Evolutionary conservation across 2,797 vertebrate species (phyloP).

Genomic region (Bovichtus diacanthus): DNA sequence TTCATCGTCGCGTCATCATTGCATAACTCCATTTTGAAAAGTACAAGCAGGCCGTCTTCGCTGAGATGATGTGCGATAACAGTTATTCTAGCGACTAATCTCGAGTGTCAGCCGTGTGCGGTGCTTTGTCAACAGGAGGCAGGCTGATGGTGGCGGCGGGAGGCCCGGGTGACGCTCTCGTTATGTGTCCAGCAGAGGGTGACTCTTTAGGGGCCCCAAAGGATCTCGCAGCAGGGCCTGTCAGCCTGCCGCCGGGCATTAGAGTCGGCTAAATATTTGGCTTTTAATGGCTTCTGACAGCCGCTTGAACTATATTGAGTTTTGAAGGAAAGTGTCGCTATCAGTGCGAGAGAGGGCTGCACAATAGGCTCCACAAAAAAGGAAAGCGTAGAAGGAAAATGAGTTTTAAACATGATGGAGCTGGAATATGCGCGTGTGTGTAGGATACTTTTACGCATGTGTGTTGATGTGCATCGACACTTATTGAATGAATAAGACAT

Average conservation of each 20-base stretch:
- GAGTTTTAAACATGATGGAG: background rate
- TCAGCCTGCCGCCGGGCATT: constrained; percentile 48
- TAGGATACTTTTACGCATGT: no score
- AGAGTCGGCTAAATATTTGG: constrained; percentile 15
- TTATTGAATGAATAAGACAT: no score
- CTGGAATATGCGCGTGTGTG: background rate
- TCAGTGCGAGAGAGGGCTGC: background rate
- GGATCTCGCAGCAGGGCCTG: constrained; percentile 39
- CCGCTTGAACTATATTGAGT: constrained; percentile 21
- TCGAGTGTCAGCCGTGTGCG: constrained; percentile 38
- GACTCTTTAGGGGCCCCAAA: constrained; percentile 49
- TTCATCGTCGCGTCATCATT: background rate
- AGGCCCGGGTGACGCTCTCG: constrained; percentile 31
- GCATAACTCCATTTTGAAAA: constrained; percentile 9
- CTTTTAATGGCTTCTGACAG: constrained; percentile 65
- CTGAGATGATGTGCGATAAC: constrained; percentile 34
- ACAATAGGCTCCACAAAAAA: constrained; percentile 39
- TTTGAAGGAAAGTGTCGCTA: constrained; percentile 38
- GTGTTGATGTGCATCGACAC: background rate
- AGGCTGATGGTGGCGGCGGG: constrained; percentile 29
- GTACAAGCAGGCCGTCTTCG: background rate
- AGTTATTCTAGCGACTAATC: constrained; percentile 50
- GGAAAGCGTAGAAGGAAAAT: background rate
- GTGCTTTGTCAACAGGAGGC: constrained; percentile 26
- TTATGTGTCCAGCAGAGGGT: constrained; percentile 62